phyloP scores from a whole-genome alignment of 2,888 invertebrate species.

The Carterocephalus palaemon region DNA sequence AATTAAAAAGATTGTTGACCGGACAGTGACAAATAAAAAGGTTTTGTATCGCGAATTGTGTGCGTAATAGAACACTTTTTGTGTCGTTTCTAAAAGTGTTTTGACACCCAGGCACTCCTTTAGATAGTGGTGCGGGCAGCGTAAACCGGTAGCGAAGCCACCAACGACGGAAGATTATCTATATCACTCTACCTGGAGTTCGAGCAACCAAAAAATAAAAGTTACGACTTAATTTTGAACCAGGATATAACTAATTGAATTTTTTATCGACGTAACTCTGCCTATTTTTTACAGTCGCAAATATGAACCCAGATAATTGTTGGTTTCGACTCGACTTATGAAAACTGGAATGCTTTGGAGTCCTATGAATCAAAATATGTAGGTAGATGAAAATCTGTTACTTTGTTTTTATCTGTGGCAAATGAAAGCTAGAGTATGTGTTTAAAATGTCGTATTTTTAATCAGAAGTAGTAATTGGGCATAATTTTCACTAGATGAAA shows the following conservation, averaged over 20 bases:
- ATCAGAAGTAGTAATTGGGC: no score
- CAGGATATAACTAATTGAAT: constrained; percentile 16
- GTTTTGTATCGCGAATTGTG: constrained; percentile 45
- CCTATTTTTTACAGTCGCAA: constrained; percentile 7
- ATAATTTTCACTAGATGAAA: no score
- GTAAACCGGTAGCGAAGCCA: constrained; percentile 68
- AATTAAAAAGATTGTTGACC: no score
- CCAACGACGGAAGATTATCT: constrained; percentile 42
- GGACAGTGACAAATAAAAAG: constrained; percentile 27
- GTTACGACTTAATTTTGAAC: constrained; percentile 10
- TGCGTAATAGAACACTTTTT: constrained; percentile 47
- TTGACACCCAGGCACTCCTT: constrained; percentile 51
- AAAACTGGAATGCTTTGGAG: no score
- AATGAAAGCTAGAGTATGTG: no score
- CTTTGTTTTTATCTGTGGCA: no score
- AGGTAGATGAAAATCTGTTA: no score
- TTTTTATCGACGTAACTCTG: background rate
- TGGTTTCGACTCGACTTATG: no score
- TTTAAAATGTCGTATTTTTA: no score
- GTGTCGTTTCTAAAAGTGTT: constrained; percentile 51
- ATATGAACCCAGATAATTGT: no score
- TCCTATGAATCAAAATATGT: no score
- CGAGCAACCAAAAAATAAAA: constrained; percentile 19
- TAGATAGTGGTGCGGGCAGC: constrained; percentile 48
- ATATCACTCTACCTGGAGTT: constrained; percentile 27